These are phyloP conservation scores for Harpalus rufipes DNA, from an alignment of 2,888 invertebrate species.

Conservation along the genomic window DNA sequence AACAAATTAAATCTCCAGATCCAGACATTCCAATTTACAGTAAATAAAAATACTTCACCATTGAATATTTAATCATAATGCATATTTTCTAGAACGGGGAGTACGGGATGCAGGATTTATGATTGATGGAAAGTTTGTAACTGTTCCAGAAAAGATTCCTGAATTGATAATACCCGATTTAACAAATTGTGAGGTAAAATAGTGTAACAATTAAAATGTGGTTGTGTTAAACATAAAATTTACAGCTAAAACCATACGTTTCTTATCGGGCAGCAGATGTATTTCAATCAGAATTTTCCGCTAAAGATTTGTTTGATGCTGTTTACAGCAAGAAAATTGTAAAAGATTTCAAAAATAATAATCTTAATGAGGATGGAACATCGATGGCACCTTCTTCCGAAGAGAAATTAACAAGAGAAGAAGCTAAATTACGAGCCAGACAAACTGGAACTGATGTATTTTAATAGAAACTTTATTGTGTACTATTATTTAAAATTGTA, in stretches of 20 bases:
- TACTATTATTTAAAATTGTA: slow-evolving; percentile 7
- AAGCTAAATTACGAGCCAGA: slow-evolving; percentile 85
- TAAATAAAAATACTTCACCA: slow-evolving; percentile 73
- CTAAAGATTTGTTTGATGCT: slow-evolving; percentile 89
- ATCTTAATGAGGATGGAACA: slow-evolving; percentile 84
- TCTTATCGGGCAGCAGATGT: slow-evolving; percentile 90
- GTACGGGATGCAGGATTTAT: slow-evolving; percentile 83
- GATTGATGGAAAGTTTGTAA: slow-evolving; percentile 80
- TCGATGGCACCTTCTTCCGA: slow-evolving; percentile 85
- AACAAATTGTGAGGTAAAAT: slow-evolving; percentile 83
- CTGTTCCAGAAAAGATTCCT: slow-evolving; percentile 93
- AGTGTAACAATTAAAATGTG: background rate
- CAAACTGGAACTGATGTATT: slow-evolving; percentile 92
- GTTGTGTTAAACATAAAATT: slow-evolving; percentile 67
- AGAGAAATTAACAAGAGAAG: slow-evolving; percentile 85
- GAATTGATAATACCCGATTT: slow-evolving; percentile 95
- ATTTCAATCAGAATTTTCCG: slow-evolving; percentile 88
- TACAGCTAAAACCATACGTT: slow-evolving; percentile 94
- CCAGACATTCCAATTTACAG: slow-evolving; percentile 85
- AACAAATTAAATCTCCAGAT: slow-evolving; percentile 79
- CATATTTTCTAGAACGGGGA: slow-evolving; percentile 80
- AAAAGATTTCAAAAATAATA: slow-evolving; percentile 85
- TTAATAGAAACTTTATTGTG: slow-evolving; percentile 67
- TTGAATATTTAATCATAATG: slow-evolving; percentile 20
- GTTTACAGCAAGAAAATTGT: slow-evolving; percentile 89